Evolutionary conservation across 1,140 invertebrate species (phyloP).

Genomic region (Ylistrum balloti): DNA sequence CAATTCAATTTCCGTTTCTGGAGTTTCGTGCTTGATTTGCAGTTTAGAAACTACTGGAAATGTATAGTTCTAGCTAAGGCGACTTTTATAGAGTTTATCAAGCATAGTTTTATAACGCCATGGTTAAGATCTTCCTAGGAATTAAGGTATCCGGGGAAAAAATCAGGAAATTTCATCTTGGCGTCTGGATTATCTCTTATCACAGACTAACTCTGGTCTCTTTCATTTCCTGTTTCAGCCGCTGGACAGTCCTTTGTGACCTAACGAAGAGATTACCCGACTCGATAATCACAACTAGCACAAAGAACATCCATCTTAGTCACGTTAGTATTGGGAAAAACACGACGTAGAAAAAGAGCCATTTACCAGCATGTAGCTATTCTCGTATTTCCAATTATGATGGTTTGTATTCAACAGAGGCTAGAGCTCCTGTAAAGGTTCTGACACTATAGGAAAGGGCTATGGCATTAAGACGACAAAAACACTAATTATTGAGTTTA

Average conservation of each 20-base stretch:
- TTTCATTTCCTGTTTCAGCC: not conserved
- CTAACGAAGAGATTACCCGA: not conserved
- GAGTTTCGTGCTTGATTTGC: too few relatives aligned
- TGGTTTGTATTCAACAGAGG: not conserved
- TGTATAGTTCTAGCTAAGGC: too few relatives aligned
- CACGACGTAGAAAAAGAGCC: not conserved
- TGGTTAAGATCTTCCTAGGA: not conserved
- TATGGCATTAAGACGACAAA: not conserved
- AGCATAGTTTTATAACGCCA: too few relatives aligned
- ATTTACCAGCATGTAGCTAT: not conserved
- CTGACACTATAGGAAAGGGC: not conserved
- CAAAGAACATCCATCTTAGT: not conserved
- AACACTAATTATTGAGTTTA: not conserved
- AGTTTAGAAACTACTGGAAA: too few relatives aligned
- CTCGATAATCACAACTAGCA: not conserved
- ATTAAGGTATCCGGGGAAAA: not conserved
- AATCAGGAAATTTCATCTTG: not conserved
- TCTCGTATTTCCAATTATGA: not conserved
- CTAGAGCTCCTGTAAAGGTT: not conserved
- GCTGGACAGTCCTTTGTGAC: not conserved
- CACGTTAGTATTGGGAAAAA: not conserved
- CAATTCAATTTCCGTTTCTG: too few relatives aligned
- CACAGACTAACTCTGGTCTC: not conserved
- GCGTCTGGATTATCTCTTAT: not conserved
- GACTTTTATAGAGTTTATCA: not conserved